Percentiles rank a stretch among this genome's conserved stretches.
Conservation (phyloP, 2,888 invertebrate species). For the Heliconius ethilla region DNA sequence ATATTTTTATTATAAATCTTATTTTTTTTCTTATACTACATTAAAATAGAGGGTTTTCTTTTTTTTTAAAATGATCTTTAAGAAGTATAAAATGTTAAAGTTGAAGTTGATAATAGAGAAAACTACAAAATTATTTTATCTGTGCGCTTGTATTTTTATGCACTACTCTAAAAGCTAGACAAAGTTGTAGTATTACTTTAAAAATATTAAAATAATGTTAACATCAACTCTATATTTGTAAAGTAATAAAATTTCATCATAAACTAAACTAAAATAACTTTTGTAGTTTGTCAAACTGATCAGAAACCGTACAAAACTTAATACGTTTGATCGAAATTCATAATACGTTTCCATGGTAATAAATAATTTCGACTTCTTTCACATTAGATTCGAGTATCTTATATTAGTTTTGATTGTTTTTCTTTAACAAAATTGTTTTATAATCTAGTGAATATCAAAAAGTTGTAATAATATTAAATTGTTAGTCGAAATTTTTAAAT, state of each 20-base stretch:
- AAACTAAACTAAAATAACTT: not conserved
- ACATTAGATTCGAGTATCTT: constrained; percentile 41
- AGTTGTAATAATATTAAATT: constrained; percentile 3
- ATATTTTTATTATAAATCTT: no score
- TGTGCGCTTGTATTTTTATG: not conserved
- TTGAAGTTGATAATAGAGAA: not conserved
- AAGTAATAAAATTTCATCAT: not conserved
- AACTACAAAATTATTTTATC: not conserved
- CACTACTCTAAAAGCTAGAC: no score
- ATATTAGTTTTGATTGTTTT: constrained; percentile 43
- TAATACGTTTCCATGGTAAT: constrained; percentile 53
- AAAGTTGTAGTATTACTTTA: not conserved
- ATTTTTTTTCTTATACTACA: no score
- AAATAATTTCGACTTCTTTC: constrained; percentile 55
- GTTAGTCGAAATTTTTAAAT: constrained; percentile 24
- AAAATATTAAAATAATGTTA: not conserved
- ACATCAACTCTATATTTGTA: not conserved
- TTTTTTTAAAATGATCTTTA: no score
- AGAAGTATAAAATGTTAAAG: not conserved
- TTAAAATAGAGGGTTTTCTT: no score
- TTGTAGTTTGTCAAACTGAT: constrained; percentile 15
- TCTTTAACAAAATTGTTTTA: constrained; percentile 15
- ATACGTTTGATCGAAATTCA: constrained; percentile 40
- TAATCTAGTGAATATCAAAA: constrained; percentile 26
- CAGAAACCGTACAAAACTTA: constrained; percentile 36